These are phyloP conservation scores for Andrena praecox DNA, from an alignment of 2,888 invertebrate species.

Conservation along the genomic window DNA sequence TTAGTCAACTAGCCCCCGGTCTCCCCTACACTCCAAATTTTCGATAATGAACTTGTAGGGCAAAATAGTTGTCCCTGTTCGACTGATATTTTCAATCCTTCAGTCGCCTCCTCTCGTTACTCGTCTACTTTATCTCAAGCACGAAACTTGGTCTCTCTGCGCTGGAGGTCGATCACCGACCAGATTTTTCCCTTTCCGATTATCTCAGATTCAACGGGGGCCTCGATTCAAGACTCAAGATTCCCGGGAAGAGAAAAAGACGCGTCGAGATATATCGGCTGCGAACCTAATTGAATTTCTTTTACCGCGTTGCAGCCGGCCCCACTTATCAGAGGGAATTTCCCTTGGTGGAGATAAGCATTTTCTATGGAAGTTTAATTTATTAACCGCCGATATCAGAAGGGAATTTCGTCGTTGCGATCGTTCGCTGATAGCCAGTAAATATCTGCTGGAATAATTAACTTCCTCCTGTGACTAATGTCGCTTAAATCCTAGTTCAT, in stretches of 20 bases:
- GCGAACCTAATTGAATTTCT: constrained; percentile 63
- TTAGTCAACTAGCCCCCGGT: too few species aligned
- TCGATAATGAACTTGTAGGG: not conserved
- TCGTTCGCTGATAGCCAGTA: constrained; percentile 40
- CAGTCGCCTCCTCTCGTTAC: not conserved
- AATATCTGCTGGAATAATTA: constrained; percentile 49
- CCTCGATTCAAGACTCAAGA: constrained; percentile 31
- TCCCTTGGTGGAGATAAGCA: constrained; percentile 39
- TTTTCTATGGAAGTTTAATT: constrained; percentile 48
- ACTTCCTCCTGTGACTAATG: not conserved
- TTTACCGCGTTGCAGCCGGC: constrained; percentile 8
- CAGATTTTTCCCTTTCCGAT: constrained; percentile 55
- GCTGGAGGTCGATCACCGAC: constrained; percentile 46
- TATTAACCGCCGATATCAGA: constrained; percentile 29
- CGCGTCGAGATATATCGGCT: constrained; percentile 46
- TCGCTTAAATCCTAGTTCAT: constrained; percentile 30
- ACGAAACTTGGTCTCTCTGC: constrained; percentile 39
- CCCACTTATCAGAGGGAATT: constrained; percentile 40
- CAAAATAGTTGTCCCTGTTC: not conserved
- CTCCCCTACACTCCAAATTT: too few species aligned
- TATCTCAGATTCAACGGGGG: constrained; percentile 63
- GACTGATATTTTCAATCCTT: not conserved
- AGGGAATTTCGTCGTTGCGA: constrained; percentile 13
- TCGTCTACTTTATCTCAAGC: constrained; percentile 21
- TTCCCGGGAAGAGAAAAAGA: constrained; percentile 21